These are phyloP conservation scores for Cerastis rubricosa DNA, from an alignment of 2,888 invertebrate species.

Conservation along the genomic window DNA sequence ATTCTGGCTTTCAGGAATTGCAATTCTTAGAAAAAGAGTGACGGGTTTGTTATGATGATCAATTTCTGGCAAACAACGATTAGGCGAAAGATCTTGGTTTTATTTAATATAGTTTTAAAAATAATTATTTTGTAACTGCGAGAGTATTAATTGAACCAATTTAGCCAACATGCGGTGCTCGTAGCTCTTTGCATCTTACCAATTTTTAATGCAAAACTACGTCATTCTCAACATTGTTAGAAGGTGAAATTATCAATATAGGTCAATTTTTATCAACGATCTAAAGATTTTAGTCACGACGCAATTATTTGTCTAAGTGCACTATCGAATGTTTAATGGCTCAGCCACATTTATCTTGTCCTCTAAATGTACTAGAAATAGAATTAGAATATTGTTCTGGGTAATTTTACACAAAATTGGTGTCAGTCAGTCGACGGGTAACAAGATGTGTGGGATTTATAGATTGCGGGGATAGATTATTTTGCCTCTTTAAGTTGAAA, in stretches of 20 bases:
- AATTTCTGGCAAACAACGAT: background rate
- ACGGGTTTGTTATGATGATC: background rate
- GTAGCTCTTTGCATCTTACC: background rate
- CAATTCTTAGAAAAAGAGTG: background rate
- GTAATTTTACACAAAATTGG: conserved; percentile 26
- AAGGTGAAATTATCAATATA: conserved; percentile 9
- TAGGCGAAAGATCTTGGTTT: background rate
- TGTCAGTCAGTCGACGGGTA: background rate
- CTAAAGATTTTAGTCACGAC: conserved; percentile 46
- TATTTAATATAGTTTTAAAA: background rate
- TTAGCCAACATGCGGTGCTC: background rate
- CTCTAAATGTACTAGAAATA: conserved; percentile 34
- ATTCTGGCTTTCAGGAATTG: background rate
- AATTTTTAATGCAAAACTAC: background rate
- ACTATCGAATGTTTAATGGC: conserved; percentile 37
- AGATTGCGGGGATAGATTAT: background rate
- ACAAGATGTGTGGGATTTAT: background rate
- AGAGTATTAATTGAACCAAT: background rate
- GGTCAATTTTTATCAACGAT: conserved; percentile 26
- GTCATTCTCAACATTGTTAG: conserved; percentile 22
- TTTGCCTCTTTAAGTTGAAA: background rate
- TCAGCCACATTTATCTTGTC: conserved; percentile 39
- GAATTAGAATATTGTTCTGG: conserved; percentile 23
- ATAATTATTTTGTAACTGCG: background rate
- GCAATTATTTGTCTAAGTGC: conserved; percentile 54